These are phyloP conservation scores for Caerostris darwini DNA, from an alignment of 1,140 invertebrate genomes.

Conservation along the genomic window DNA sequence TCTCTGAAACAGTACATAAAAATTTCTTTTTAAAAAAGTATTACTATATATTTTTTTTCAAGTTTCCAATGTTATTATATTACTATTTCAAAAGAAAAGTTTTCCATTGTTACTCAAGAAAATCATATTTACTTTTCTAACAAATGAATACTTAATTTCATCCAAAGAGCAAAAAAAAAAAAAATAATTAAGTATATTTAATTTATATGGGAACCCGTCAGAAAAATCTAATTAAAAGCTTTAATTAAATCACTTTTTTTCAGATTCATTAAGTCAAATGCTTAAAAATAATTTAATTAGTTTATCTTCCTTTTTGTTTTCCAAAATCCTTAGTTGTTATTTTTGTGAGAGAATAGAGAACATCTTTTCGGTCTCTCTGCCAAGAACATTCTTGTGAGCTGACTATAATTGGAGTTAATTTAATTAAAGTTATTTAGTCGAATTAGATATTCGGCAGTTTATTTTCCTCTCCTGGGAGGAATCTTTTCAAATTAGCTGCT, in stretches of 20 bases:
- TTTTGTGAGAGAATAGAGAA: neutral
- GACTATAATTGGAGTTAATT: slow-evolving; percentile 20
- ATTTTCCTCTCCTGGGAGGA: neutral
- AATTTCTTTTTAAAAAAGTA: no score
- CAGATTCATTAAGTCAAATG: slow-evolving; percentile 18
- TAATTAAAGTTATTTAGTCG: slow-evolving; percentile 37
- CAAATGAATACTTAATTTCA: neutral
- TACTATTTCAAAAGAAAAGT: no score
- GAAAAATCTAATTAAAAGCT: slow-evolving; percentile 43
- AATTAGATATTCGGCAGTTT: neutral
- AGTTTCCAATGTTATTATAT: no score
- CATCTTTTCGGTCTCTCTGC: neutral
- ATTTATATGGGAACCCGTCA: neutral
- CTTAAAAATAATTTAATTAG: slow-evolving; percentile 5
- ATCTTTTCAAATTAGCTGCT: slow-evolving; percentile 30
- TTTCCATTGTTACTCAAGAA: no score
- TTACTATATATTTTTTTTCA: no score
- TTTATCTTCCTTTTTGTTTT: neutral
- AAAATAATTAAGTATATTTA: slow-evolving; percentile 1
- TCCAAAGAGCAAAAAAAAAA: neutral
- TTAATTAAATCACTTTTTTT: slow-evolving; percentile 31
- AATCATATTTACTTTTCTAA: slow-evolving; percentile 2
- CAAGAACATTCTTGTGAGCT: neutral
- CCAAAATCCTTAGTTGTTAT: neutral
- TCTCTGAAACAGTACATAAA: no score